Percentiles rank a stretch among this genome's conserved stretches.
These are phyloP conservation scores for Caenorhabditis remanei DNA, from an alignment of 1,140 invertebrate genomes.

Conservation along the genomic window DNA sequence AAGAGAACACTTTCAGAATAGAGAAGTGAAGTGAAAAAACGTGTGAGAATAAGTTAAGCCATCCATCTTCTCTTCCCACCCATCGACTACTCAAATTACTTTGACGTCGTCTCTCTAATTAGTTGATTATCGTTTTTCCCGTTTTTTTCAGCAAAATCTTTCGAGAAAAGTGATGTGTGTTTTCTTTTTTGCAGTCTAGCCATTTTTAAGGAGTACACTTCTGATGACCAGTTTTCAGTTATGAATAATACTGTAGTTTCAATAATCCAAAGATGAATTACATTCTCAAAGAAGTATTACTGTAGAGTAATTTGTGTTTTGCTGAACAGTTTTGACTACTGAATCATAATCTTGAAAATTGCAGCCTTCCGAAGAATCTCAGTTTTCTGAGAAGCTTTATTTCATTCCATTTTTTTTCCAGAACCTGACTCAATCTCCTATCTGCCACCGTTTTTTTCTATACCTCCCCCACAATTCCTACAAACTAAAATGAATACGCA, in stretches of 20 bases:
- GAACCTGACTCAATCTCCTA: no score
- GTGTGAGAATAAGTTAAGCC: conserved; percentile 51
- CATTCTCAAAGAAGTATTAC: no score
- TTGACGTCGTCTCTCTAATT: conserved; percentile 46
- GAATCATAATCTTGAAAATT: no score
- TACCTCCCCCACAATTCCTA: not conserved
- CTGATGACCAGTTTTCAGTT: no score
- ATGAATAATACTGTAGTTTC: no score
- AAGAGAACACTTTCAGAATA: conserved; percentile 28
- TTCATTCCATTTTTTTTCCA: no score
- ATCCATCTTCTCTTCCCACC: not conserved
- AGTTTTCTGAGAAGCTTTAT: no score
- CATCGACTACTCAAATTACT: conserved; percentile 46
- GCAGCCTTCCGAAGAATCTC: no score
- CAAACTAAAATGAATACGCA: not conserved
- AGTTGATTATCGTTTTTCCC: conserved; percentile 27
- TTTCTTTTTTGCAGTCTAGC: not conserved
- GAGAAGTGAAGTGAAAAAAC: not conserved
- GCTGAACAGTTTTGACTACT: no score
- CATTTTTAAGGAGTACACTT: not conserved
- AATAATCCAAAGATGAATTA: no score
- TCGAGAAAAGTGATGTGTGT: not conserved
- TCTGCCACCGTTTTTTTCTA: no score
- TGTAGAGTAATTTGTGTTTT: no score
- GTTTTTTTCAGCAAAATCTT: not conserved